Percentiles rank a stretch among this genome's conserved stretches.
Conservation (phyloP, 2,113 vertebrate genomes). For the Meriones unguiculatus region DNA sequence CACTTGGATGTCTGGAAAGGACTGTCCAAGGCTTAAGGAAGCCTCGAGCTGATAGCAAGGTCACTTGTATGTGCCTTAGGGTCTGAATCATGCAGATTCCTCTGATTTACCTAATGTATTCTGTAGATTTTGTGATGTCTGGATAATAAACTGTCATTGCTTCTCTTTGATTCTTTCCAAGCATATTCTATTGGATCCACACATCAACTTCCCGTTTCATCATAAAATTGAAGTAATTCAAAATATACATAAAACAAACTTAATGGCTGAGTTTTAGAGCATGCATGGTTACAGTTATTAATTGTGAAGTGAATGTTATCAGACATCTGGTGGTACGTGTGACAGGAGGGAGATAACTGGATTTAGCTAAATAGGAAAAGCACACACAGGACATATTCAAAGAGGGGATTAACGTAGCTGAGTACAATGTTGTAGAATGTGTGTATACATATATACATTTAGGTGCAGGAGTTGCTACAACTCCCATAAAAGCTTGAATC, state of each 20-base stretch:
- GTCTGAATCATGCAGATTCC: background rate
- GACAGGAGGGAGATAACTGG: background rate
- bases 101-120: background rate
- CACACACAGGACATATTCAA: background rate
- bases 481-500: background rate
- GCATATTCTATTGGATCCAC: background rate
- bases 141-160: background rate
- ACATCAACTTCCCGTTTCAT: constrained; percentile 9
- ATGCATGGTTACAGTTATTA: background rate
- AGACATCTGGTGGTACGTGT: background rate
- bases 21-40: background rate
- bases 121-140: background rate
- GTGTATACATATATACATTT: background rate
- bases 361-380: background rate
- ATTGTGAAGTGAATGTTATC: background rate
- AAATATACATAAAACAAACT: background rate
- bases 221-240: background rate
- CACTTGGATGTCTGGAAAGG: background rate
- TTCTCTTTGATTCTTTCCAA: background rate
- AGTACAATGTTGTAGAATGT: background rate
- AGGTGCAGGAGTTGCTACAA: background rate
- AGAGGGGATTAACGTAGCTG: background rate
- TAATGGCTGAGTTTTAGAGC: background rate
- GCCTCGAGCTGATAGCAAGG: background rate
- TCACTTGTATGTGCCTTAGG: background rate